Evolutionary conservation across 2,888 invertebrate species (phyloP), one percentile per base, ranked within the genome.

Genomic region (Idaea straminata): DNA sequence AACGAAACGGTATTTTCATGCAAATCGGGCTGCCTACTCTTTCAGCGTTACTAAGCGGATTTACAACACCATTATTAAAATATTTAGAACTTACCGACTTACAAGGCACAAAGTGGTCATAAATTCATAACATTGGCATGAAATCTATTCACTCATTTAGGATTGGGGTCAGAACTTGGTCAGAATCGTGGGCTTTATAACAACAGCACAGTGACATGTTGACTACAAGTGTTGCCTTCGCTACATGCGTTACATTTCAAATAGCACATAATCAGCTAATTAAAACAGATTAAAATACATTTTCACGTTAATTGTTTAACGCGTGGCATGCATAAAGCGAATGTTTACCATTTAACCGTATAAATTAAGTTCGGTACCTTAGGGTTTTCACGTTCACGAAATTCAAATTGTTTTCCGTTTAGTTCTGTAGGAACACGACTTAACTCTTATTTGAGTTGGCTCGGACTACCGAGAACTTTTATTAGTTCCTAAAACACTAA

Each of bases 231-330:
- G 47, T 47, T 13, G 47, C 47, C 47, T 47, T 73, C 74, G 64
- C 67, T 71, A 75, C 77, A 59, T 63, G 76, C 63, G 69, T 64
- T 68, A 75, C 84, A 87, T 86, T 73, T 65, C 72, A 85, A 87
- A 69, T 74, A 80, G 78, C 74, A 72, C 68, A 77, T 77, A 77
- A 79, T 77, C 80, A 80, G 77, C 74, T 74, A 79, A 82, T 83
- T 83, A 79, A 75, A 77, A 70, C 76, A 73, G 74, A 82, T 81
- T 78, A 77, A 68, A 77, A 81, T 82, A 74, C 77, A 74, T 77
- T 78, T 82, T 81, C 80, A 77, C 80, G 78, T 80, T 82, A 83
- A 84, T 81, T 81, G 74, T 68, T 69, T 64, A 69, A 68, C 73
- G 69, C 67, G 64, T 63, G 65, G 80, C 76, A 83, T 79, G 69